Base-by-base conservation (phyloP, 92 coral and sea anemone genomes). In the Porites evermanni region DNA sequence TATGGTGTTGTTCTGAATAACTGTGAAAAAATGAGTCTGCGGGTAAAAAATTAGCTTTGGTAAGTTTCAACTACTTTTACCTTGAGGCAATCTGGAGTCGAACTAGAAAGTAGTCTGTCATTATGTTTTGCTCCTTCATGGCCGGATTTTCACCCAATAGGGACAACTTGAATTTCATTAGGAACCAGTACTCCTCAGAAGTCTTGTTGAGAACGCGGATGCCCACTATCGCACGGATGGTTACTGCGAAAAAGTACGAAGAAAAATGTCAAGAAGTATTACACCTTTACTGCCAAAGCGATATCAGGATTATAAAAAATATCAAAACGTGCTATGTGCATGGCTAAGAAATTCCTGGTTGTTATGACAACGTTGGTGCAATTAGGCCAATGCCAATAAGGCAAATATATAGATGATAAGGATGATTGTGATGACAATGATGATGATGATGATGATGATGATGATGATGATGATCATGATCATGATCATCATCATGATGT, bases 171-270 rank as follows among this genome's bases (percentile, higher is more conserved):
- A 89, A 67, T 64, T 89, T 89, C 13, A 84, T 60, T 14, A 89
- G 56, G 67, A 89, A 89, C 89, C 88, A 84, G 72, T 84, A 89
- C 47, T 64, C 88, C 13, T 84, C 74, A 21, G 89, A 56, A n/a
- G 92, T 89, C 81, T 84, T 89, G 89, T 89, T 89, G 8, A 77
- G 80, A 16, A 89, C 89, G 53, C 61, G 79, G 70, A 89, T 9
- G 18, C 64, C 74, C 50, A 84, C 92, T 7, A 70, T 70, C 12
- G 85, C 64, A 4, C 70, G 64, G 64, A 89, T 71, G 53, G 66
- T 70, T 7, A 53, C 92, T 89, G 88, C 29, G 59, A 58, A 54
- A 69, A 86, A 8, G 67, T 23, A 64, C 20, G 69, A 64, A 64
- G 69, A 64, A 7, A 64, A 38, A 26, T 26, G 32, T 26, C 32